Evolutionary conservation across 2,888 invertebrate species (phyloP), one percentile per base, ranked within the genome.

Genomic region (Conops quadrifasciatus): DNA sequence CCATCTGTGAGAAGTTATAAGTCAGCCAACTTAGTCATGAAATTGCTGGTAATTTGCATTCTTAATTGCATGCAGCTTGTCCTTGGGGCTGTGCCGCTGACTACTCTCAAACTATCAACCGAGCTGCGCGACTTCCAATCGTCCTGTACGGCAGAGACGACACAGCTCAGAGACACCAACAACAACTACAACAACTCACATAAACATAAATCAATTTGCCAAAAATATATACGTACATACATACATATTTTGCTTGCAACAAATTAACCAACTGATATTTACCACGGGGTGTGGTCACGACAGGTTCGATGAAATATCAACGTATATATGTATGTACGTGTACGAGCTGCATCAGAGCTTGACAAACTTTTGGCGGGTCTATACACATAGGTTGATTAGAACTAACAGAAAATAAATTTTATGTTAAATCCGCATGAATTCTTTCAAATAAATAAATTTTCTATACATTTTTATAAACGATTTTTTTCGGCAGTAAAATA

Each of bases 1-100:
- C 7, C 58, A 16, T 26, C 58, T 24, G 58, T 45, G 43, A 9
- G n/a, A 43, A 45, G 45, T 24, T 45, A 19, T 62, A 24, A 19
- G 53, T 53, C 21, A 19, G 62, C 21, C 21, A 45, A 45, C 5
- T 36, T 36, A 36, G 36, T 36, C 36, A 28, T 36, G 4, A 59
- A 43, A 36, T 60, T 53, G 60, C 19, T 24, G 24, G 21, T n/a
- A 51, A 60, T 68, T 68, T 68, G 62, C 68, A 68, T 68, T 68
- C 60, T 68, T 51, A 51, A 62, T 68, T 68, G 62, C 68, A 68
- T 51, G 5, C 68, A 43, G 30, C n/a, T 24, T 62, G 51, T 60
- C 36, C 21, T 28, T 36, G 68, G 15, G 53, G 26, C 16, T 24
- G 9, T 36, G 36, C 36, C 36, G 9, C 4, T 36, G 36, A 36